Evolutionary conservation across 2,113 vertebrate genomes (phyloP).

Genomic region (Oncorhynchus keta): DNA sequence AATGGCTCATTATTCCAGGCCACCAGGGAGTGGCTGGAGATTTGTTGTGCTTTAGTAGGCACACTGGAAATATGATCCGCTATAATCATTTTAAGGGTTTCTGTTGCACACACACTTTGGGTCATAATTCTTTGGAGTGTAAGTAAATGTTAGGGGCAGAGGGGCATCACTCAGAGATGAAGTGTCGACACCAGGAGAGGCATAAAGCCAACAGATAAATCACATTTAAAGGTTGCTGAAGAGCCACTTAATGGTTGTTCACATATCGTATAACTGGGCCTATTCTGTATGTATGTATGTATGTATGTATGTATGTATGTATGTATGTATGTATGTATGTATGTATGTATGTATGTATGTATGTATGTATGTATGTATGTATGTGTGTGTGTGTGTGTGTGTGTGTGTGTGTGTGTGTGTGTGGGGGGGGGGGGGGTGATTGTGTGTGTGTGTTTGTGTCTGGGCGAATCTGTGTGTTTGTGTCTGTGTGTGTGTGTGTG

Average conservation of each 20-base stretch:
- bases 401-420: background rate
- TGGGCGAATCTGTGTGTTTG: background rate
- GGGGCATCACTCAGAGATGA: background rate
- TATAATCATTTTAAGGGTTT: constrained; percentile 28
- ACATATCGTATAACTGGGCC: background rate
- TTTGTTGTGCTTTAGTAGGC: constrained; percentile 25
- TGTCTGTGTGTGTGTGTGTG: no score
- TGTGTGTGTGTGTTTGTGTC: background rate
- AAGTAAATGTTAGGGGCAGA: background rate
- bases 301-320: background rate
- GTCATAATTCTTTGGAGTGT: background rate
- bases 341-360: no score
- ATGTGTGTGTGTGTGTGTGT: background rate
- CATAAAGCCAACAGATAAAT: background rate
- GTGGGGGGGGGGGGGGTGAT: no score
- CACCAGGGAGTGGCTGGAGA: constrained; percentile 32
- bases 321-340: background rate
- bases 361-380: no score
- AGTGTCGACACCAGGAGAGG: background rate
- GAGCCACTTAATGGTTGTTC: background rate
- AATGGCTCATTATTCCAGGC: constrained; percentile 66
- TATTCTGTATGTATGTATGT: background rate
- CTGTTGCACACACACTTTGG: constrained; percentile 11
- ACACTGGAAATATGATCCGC: constrained; percentile 36
- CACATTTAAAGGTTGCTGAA: background rate